These are phyloP conservation scores for Meloe dianella DNA, from an alignment of 2,888 invertebrate species.

Conservation along the genomic window DNA sequence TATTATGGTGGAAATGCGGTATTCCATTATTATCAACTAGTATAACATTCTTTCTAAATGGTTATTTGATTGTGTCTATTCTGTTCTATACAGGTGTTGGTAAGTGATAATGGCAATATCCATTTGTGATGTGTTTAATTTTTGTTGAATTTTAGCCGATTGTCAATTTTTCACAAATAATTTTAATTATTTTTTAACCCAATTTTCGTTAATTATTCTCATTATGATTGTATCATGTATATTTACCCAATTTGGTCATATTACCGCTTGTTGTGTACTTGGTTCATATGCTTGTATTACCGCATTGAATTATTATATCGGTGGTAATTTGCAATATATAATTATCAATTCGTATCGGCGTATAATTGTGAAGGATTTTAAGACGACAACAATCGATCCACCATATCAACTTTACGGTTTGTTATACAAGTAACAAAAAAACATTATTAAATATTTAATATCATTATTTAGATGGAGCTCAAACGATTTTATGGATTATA, in stretches of 20 bases:
- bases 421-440: slow-evolving; percentile 28
- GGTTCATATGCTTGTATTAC: slow-evolving; percentile 70
- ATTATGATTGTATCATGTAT: slow-evolving; percentile 54
- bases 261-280: slow-evolving; percentile 68
- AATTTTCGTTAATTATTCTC: slow-evolving; percentile 59
- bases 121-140: neutral
- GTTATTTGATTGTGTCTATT: slow-evolving; percentile 66
- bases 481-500: slow-evolving; percentile 64
- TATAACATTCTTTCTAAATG: slow-evolving; percentile 66
- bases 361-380: slow-evolving; percentile 66
- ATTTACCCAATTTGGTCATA: slow-evolving; percentile 64
- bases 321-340: slow-evolving; percentile 72
- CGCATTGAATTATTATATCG: slow-evolving; percentile 69
- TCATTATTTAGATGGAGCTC: slow-evolving; percentile 63
- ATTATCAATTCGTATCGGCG: slow-evolving; percentile 71
- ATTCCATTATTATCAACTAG: slow-evolving; percentile 68
- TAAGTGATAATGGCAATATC: slow-evolving; percentile 31
- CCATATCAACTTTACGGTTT: slow-evolving; percentile 69
- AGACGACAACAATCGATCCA: slow-evolving; percentile 65
- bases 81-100: slow-evolving; percentile 44
- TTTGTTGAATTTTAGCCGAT: slow-evolving; percentile 60
- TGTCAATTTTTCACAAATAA: slow-evolving; percentile 60
- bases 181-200: slow-evolving; percentile 68
- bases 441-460: neutral
- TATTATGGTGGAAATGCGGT: slow-evolving; percentile 69